Conservation (phyloP, 2,888 invertebrate species). For the Neoitamus cyanurus region DNA sequence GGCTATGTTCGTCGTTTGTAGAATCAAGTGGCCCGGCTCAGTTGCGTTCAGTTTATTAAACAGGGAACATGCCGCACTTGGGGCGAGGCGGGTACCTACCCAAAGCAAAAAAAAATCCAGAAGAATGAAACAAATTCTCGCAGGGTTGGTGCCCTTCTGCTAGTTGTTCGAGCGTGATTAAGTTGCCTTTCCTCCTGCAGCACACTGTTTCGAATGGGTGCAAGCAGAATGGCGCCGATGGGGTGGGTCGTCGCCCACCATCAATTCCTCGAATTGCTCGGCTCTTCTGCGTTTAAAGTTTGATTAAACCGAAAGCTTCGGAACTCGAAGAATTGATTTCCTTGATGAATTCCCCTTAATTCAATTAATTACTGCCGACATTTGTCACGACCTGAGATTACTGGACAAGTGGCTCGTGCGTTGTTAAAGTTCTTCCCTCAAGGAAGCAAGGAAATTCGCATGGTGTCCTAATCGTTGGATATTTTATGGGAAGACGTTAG, state of each 20-base stretch:
- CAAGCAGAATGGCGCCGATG: not conserved
- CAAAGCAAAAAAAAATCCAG: not conserved
- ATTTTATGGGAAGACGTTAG: not conserved
- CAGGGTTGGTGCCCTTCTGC: not conserved
- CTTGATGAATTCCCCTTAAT: not conserved
- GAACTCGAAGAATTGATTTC: not conserved
- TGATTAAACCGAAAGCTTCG: not conserved
- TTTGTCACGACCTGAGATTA: not conserved
- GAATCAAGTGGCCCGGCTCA: not conserved
- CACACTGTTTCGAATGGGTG: not conserved
- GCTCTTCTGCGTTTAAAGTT: not conserved
- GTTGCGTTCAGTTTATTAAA: conserved; percentile 1
- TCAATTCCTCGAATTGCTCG: not conserved
- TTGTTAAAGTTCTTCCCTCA: not conserved
- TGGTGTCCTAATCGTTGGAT: not conserved
- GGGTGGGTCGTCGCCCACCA: not conserved
- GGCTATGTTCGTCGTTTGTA: not conserved
- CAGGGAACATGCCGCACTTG: not conserved
- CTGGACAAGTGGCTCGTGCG: not conserved
- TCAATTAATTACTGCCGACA: not conserved
- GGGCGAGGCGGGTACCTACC: not conserved
- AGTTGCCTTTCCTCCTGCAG: not conserved
- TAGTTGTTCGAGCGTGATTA: not conserved
- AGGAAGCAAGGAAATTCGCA: not conserved
- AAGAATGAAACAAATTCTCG: not conserved